Conservation (phyloP, 2,797 vertebrate genomes). For the Pogoniulus pusillus region DNA sequence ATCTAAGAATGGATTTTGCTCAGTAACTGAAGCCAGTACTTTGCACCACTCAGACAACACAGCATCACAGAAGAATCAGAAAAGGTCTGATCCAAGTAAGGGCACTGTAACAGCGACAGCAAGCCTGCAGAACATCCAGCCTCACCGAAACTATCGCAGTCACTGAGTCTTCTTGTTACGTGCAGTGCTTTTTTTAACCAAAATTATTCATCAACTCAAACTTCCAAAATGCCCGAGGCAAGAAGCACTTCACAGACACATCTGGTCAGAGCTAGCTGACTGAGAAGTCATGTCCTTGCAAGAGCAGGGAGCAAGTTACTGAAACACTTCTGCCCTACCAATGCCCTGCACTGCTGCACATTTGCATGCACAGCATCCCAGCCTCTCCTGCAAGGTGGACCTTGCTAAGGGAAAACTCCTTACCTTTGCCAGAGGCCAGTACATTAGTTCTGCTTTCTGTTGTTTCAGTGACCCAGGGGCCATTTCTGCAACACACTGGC, state of each 20-base stretch:
- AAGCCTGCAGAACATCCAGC: not conserved
- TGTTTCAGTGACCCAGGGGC: not conserved
- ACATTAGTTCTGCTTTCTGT: not conserved
- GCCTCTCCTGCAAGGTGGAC: not conserved
- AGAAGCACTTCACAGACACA: not conserved
- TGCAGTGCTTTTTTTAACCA: not conserved
- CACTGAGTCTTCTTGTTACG: not conserved
- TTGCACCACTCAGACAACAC: not conserved
- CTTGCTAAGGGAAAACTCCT: not conserved
- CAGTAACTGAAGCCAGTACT: not conserved
- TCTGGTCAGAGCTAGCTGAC: not conserved
- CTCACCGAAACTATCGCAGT: not conserved
- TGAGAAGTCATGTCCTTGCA: not conserved
- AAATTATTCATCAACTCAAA: not conserved
- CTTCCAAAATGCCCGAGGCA: not conserved
- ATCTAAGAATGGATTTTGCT: not conserved
- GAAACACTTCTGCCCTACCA: not conserved
- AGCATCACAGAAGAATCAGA: not conserved
- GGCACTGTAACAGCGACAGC: not conserved
- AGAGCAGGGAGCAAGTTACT: not conserved
- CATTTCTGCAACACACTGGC: not conserved
- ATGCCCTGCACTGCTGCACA: not conserved
- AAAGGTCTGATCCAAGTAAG: not conserved
- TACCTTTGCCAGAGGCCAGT: not conserved
- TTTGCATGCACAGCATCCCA: accelerated